Base-by-base conservation (phyloP, 2,113 vertebrate genomes). In the Pseudolaguvia tuberculata region DNA sequence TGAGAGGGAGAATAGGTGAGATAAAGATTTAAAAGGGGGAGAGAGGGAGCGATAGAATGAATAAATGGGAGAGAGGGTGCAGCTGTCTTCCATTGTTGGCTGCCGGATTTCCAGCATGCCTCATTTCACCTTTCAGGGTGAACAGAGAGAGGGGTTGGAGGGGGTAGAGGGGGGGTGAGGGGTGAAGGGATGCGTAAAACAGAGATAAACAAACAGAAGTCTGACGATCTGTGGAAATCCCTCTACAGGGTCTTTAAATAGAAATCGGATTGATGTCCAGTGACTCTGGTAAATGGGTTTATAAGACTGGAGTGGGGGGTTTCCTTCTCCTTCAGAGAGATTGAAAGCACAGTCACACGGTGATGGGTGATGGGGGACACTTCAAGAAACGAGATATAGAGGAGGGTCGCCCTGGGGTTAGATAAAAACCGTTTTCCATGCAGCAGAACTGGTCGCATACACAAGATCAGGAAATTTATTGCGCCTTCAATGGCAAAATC, bases 41-140 rank as follows among this genome's bases (percentile, higher is more conserved):
- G 39, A 42, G 39, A 9, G 39, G 7, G 31, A 35, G 51, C 4
- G 51, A 53, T 1, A 21, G 6, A 53, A n/a, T 10, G 18, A 21
- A 3, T 21, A n/a, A 55, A 12, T 25, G 25, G 9, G 8, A 4
- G 7, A 13, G 58, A 2, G 15, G 35, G 1, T 14, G 86, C 90
- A 91, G 90, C 91, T 92, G 91, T 89, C 91, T 89, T 82, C 88
- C 84, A 91, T 91, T 92, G 90, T 92, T 84, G 85, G 89, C 80
- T 85, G 85, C 86, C 84, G 84, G 74, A 88, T 90, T 90, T 91
- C 85, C 87, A 91, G 80, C 81, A 86, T 84, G 88, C 87, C 87
- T 89, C 88, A 84, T 90, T 91, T 90, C 80, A 85, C 83, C 85
- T 83, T 87, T 90, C 85, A 79, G 87, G 86, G 86, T 75, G 83